Percentiles rank a stretch among this genome's conserved stretches.
Evolutionary conservation across 2,888 invertebrate genomes (phyloP).

Genomic region (Drosophila prostipennis): DNA sequence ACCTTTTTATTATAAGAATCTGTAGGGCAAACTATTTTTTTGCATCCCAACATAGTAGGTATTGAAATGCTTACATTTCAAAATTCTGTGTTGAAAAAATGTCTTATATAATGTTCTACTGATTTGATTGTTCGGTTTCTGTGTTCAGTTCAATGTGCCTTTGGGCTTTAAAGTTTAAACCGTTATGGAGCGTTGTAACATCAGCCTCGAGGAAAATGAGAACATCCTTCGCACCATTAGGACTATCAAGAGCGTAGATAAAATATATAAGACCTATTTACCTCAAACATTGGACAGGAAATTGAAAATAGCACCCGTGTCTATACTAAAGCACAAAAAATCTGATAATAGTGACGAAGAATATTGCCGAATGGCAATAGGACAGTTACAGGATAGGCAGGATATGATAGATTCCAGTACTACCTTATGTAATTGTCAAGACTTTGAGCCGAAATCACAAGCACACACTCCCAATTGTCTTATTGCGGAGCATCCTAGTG

Average conservation of each 20-base stretch:
- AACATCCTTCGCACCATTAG: neutral
- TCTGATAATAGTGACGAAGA: neutral
- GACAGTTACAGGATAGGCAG: too few relatives aligned
- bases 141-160: neutral
- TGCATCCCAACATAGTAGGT: too few relatives aligned
- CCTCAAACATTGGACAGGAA: neutral
- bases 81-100: neutral
- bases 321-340: neutral
- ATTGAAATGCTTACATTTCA: too few relatives aligned
- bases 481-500: too few relatives aligned
- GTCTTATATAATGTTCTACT: neutral
- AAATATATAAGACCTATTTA: neutral
- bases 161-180: neutral
- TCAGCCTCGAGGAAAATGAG: neutral
- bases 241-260: neutral
- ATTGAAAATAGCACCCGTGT: neutral
- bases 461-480: too few relatives aligned
- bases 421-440: neutral
- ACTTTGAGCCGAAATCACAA: too few relatives aligned
- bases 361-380: too few relatives aligned
- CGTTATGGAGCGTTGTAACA: neutral
- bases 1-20: too few relatives aligned
- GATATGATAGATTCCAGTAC: neutral
- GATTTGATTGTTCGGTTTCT: neutral
- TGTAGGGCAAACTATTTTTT: too few relatives aligned